Conservation (phyloP, 2,113 vertebrate species). For the Otolemur garnettii region DNA sequence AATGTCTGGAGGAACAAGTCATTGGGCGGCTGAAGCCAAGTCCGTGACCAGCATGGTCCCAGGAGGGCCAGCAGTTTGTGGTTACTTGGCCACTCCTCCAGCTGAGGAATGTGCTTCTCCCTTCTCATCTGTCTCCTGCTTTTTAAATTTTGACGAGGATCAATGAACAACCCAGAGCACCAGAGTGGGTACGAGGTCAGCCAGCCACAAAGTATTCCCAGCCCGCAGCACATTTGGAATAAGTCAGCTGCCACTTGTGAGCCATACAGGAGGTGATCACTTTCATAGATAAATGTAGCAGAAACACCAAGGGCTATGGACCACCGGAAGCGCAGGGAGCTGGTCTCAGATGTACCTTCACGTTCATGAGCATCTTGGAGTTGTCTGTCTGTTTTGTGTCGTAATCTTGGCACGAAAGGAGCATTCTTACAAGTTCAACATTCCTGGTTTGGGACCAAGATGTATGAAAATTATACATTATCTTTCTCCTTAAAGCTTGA, state of each 20-base stretch:
- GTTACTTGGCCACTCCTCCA: slow-evolving; percentile 85
- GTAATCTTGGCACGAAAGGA: slow-evolving; percentile 17
- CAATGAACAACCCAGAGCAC: slow-evolving; percentile 83
- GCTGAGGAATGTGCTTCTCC: slow-evolving; percentile 85
- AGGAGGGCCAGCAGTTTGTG: slow-evolving; percentile 83
- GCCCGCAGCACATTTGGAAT: background rate
- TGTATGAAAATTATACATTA: background rate
- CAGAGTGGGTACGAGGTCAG: slow-evolving; percentile 74
- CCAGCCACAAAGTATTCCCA: slow-evolving; percentile 64
- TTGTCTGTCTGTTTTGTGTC: slow-evolving; percentile 1
- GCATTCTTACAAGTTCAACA: background rate
- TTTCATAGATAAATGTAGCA: background rate
- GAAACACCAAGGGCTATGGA: rapidly evolving
- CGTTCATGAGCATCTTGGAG: background rate
- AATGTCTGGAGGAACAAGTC: slow-evolving; percentile 82
- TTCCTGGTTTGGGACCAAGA: slow-evolving; percentile 37
- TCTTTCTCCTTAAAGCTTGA: slow-evolving; percentile 41
- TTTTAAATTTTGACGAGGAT: slow-evolving; percentile 82
- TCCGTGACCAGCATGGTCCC: slow-evolving; percentile 82
- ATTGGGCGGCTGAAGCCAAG: slow-evolving; percentile 84
- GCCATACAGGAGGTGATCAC: background rate
- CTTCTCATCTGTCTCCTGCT: slow-evolving; percentile 84
- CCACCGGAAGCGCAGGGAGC: background rate
- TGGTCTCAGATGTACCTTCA: background rate
- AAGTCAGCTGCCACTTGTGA: background rate